Percentiles rank a stretch among this genome's conserved stretches.
phyloP scores from a whole-genome alignment of 2,888 invertebrate species.

The Lepas anatifera region DNA sequence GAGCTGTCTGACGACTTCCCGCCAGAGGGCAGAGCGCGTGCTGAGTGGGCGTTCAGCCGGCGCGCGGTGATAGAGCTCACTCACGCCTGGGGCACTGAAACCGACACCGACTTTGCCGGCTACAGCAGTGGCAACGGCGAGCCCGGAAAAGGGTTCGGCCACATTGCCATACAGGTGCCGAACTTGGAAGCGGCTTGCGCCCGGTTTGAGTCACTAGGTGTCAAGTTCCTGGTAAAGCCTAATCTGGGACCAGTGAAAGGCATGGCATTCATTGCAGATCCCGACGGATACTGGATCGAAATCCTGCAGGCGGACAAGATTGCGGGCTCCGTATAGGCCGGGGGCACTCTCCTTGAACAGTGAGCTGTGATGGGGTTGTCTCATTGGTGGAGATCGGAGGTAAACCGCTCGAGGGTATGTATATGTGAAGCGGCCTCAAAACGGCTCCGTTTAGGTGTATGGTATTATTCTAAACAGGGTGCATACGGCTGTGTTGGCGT shows the following conservation, averaged over 20 bases:
- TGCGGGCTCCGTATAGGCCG: too few species aligned
- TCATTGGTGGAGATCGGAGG: too few species aligned
- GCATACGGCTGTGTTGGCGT: too few species aligned
- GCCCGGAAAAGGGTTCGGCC: constrained; percentile 71
- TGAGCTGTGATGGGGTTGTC: too few species aligned
- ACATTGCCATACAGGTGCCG: constrained; percentile 84
- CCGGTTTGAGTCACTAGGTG: constrained; percentile 69
- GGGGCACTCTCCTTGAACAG: too few species aligned
- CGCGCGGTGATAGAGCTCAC: constrained; percentile 84
- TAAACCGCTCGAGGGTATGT: too few species aligned
- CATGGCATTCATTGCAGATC: constrained; percentile 86
- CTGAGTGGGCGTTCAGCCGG: constrained; percentile 63
- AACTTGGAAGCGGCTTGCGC: constrained; percentile 79
- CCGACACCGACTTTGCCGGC: constrained; percentile 50
- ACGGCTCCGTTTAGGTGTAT: too few species aligned
- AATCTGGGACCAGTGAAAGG: constrained; percentile 84
- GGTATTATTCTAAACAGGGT: too few species aligned
- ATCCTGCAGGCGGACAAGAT: constrained; percentile 46
- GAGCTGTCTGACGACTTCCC: constrained; percentile 64
- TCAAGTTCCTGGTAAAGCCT: constrained; percentile 79
- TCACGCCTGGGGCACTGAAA: constrained; percentile 92
- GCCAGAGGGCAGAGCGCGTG: constrained; percentile 51
- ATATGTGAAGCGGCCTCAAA: too few species aligned
- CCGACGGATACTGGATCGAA: constrained; percentile 95
- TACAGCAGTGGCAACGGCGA: constrained; percentile 88